Conservation (phyloP, 1,140 invertebrate species). For the Drosophila lowei region DNA sequence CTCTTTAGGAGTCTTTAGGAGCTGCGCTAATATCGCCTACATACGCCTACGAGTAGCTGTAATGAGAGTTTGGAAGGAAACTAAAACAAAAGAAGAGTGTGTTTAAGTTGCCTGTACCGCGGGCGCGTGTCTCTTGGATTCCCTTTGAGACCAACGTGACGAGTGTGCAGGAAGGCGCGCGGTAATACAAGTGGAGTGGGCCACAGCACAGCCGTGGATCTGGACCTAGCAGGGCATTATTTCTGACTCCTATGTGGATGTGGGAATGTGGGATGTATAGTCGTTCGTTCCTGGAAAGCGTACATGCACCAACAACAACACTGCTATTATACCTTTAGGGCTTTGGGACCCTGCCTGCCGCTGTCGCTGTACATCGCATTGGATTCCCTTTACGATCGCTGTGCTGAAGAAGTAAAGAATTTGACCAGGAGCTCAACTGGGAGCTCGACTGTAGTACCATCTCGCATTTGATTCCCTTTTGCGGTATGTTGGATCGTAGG, state of each 20-base stretch:
- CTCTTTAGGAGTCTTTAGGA: constrained; percentile 1
- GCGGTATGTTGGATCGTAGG: constrained; percentile 69
- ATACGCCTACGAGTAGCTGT: constrained; percentile 13
- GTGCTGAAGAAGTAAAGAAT: constrained; percentile 28
- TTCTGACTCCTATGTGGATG: constrained; percentile 18
- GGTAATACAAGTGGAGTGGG: neutral
- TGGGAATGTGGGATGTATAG: neutral
- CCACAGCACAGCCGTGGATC: constrained; percentile 2
- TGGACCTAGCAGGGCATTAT: constrained; percentile 1
- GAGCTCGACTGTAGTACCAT: constrained; percentile 64
- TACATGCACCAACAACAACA: constrained; percentile 23
- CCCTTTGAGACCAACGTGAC: constrained; percentile 71
- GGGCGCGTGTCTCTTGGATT: constrained; percentile 79
- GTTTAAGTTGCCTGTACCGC: constrained; percentile 39
- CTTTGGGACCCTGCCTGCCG: constrained; percentile 53
- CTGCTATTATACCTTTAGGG: constrained; percentile 24
- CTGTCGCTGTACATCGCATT: constrained; percentile 71
- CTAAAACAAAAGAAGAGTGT: constrained; percentile 42
- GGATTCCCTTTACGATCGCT: constrained; percentile 71
- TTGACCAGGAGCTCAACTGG: constrained; percentile 10
- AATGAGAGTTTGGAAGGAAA: constrained; percentile 25
- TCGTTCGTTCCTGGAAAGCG: constrained; percentile 29
- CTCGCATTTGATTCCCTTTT: constrained; percentile 78
- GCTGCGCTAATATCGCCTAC: no score
- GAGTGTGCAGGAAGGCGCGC: constrained; percentile 16